Percentiles rank a stretch among this genome's conserved stretches.
phyloP scores from a whole-genome alignment of 2,888 invertebrate species.

The Cantharis flavilabris region DNA sequence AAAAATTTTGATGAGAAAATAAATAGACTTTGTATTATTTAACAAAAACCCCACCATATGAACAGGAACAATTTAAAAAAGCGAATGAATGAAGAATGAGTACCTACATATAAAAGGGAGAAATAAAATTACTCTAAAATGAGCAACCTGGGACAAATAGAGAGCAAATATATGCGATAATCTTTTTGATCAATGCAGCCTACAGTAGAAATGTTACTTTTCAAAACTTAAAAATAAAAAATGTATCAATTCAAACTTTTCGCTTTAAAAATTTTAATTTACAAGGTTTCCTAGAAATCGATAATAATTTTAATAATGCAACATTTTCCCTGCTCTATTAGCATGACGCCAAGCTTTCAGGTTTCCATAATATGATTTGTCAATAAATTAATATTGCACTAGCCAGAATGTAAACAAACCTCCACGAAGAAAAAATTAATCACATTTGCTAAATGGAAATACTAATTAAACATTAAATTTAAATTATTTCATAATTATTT shows the following conservation, averaged over 20 bases:
- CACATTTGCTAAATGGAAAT: background rate
- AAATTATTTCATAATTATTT: too few species aligned
- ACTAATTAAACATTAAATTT: too few species aligned
- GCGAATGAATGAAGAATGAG: slow-evolving; percentile 1
- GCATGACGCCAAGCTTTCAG: background rate
- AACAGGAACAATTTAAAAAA: slow-evolving; percentile 8
- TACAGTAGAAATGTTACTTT: background rate
- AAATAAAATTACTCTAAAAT: slow-evolving; percentile 4
- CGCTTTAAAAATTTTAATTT: background rate
- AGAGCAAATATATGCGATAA: background rate
- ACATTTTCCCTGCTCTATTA: background rate
- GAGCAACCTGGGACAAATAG: slow-evolving; percentile 5
- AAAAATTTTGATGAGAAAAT: background rate
- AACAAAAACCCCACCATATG: background rate
- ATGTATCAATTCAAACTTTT: background rate
- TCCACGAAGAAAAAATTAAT: background rate
- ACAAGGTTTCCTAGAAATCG: background rate
- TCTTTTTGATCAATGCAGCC: slow-evolving; percentile 9
- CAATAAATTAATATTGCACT: background rate
- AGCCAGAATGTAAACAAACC: background rate
- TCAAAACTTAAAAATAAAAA: background rate
- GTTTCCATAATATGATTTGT: background rate
- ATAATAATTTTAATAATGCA: background rate
- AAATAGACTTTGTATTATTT: background rate
- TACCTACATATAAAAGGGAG: background rate